These are phyloP conservation scores for Rhinella marina DNA, from an alignment of 2,797 vertebrate species.

Conservation along the genomic window DNA sequence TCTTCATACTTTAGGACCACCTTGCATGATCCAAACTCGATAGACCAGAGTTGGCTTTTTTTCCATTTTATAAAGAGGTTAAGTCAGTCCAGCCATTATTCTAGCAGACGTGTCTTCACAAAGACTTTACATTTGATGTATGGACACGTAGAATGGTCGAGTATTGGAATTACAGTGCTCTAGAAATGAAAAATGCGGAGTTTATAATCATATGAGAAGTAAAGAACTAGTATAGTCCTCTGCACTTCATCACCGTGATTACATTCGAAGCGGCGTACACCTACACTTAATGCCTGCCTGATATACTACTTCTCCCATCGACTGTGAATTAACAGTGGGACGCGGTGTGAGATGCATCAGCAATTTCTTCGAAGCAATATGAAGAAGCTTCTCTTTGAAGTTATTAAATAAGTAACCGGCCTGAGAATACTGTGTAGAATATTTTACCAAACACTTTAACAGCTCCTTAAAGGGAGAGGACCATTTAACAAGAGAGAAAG, in stretches of 20 bases:
- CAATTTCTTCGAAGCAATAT: neutral
- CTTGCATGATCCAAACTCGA: neutral
- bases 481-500: neutral
- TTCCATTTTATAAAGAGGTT: neutral
- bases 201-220: neutral
- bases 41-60: neutral
- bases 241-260: neutral
- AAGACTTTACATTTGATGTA: neutral
- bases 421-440: neutral
- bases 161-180: neutral
- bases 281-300: neutral
- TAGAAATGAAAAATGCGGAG: constrained; percentile 16
- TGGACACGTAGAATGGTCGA: neutral
- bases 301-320: neutral
- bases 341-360: neutral
- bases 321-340: neutral
- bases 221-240: neutral
- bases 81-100: neutral
- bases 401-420: neutral
- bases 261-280: neutral
- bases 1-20: too few relatives aligned
- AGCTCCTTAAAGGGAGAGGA: neutral
- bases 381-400: neutral
- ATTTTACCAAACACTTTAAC: too few relatives aligned
- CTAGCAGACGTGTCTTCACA: neutral